Base-by-base conservation (phyloP, 2,113 vertebrate genomes). In the Callipepla californica region DNA sequence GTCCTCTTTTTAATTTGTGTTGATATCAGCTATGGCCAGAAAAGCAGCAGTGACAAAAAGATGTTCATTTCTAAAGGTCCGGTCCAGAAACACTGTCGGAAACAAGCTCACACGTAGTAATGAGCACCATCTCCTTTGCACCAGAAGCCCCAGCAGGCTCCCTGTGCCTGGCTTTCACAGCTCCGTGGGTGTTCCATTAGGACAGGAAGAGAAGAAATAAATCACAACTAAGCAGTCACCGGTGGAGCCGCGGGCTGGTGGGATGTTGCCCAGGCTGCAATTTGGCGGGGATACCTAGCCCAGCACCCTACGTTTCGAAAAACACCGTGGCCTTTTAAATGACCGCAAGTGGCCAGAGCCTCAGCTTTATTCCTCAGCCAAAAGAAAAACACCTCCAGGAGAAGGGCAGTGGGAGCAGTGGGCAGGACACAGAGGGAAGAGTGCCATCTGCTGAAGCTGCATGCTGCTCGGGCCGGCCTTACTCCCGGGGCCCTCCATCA, bases 361-460 rank as follows among this genome's bases (percentile, higher is more conserved):
- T 94, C 82, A 75, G 77, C 85, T 95, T 95, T 94, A 32, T 91
- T 93, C 85, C 51, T 91, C 47, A 62, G 75, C 85, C 90, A 81
- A 94, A 84, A 84, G 51, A 86, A 95, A 95, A 95, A 88, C 20
- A 93, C 48, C 68, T 92, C 72, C 76, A 36, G 80, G 65, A 92
- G 68, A 72, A 85, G 62, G 87, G 28, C 32, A 75, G 79, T 8
- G 4, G 36, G 34, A 36, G 50, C 38, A 12, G 23, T 20, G 48
- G 36, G 61, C 38, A 21, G 30, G 30, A 44, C 8, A n/a, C 70
- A 74, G 51, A 42, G 70, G 70, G 61, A 51, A 66, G 38, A 63
- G 93, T 94, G 96, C 96, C 95, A 96, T 83, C 95, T 95, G 87
- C 94, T 95, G 95, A 96, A 91, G 80, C 76, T 74, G 44, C 40